Base-by-base conservation (phyloP, 2,797 vertebrate species). In the Lepilemur septentrionalis region DNA sequence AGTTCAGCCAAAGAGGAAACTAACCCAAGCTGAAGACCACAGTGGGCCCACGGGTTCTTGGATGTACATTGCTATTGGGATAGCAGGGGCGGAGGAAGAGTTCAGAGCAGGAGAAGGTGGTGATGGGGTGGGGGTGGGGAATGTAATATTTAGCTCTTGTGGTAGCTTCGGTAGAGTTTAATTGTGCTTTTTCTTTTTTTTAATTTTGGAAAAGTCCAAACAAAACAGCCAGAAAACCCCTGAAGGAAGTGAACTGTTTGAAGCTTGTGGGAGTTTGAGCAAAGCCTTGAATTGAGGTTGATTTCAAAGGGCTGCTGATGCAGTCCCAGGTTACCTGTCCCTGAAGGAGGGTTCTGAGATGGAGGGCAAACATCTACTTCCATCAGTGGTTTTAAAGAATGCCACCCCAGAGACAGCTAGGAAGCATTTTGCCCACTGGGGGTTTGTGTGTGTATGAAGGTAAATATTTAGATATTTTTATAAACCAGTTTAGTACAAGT, bases 381-480 rank as follows among this genome's bases (percentile, higher is more conserved):
- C 65, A 41, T 41, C 50, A 50, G 7, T 67, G 72, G 35, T 17
- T 87, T 91, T 70, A 79, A 80, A 67, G 52, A 85, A 65, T 35
- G 41, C 55, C 67, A 50, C 12, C 50, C 78, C 30, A 59, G 72
- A 90, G 72, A 57, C 22, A 84, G 15, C 35, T 79, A 46, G 72
- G 78, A 80, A 57, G 25, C n/a, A 35, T 67, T 93, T 93, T 85
- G 32, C 57, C 30, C n/a, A 14, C 32, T 85, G 50, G 11, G 63
- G 83, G 38, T 43, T 35, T 59, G 25, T 81, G 75, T 17, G 43
- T 69, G 28, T 73, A 15, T 63, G 63, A 93, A 48, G 89, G 65
- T 94, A 87, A 97, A 96, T 97, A 95, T 97, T 96, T 97, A 94
- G 95, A 87, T 97, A 95, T 95, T 96, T 97, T 97, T 97, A 38